A percentile compares a stretch with the other conserved stretches of the same genome.
Evolutionary conservation across 2,797 vertebrate genomes (phyloP).

Genomic region (Choloepus didactylus): DNA sequence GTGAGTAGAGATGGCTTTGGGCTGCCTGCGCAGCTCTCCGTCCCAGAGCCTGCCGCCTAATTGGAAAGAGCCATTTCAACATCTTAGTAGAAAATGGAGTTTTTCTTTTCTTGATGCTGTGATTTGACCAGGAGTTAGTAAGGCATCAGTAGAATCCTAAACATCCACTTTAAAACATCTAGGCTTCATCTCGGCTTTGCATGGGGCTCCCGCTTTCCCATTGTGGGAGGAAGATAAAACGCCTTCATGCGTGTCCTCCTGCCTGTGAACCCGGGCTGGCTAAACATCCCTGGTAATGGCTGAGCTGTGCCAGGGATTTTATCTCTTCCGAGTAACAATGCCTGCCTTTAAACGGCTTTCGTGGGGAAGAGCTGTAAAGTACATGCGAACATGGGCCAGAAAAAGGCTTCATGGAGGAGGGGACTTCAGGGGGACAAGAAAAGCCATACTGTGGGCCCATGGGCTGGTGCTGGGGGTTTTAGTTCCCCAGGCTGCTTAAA

Average conservation of each 20-base stretch:
- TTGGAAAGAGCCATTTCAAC: slow-evolving; percentile 72
- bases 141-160: slow-evolving; percentile 74
- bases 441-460: fast-evolving
- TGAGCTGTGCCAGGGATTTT: slow-evolving; percentile 71
- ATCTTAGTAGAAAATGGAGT: slow-evolving; percentile 76
- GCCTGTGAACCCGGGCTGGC: slow-evolving; percentile 36
- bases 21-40: neutral
- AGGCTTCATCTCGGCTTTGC: slow-evolving; percentile 53
- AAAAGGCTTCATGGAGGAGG: too few relatives aligned
- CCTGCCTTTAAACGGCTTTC: slow-evolving; percentile 62
- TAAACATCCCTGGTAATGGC: slow-evolving; percentile 60
- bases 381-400: neutral
- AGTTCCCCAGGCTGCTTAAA: too few relatives aligned
- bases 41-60: neutral
- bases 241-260: slow-evolving; percentile 22
- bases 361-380: neutral
- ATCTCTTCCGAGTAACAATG: slow-evolving; percentile 69
- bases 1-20: fast-evolving
- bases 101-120: slow-evolving; percentile 72
- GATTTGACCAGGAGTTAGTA: slow-evolving; percentile 71
- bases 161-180: slow-evolving; percentile 72
- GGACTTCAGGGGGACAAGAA: fast-evolving
- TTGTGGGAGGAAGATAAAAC: slow-evolving; percentile 69
- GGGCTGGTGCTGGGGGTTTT: neutral
- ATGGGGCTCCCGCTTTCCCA: neutral